Evolutionary conservation across 2,797 vertebrate genomes (phyloP).

Genomic region (Alauda arvensis): DNA sequence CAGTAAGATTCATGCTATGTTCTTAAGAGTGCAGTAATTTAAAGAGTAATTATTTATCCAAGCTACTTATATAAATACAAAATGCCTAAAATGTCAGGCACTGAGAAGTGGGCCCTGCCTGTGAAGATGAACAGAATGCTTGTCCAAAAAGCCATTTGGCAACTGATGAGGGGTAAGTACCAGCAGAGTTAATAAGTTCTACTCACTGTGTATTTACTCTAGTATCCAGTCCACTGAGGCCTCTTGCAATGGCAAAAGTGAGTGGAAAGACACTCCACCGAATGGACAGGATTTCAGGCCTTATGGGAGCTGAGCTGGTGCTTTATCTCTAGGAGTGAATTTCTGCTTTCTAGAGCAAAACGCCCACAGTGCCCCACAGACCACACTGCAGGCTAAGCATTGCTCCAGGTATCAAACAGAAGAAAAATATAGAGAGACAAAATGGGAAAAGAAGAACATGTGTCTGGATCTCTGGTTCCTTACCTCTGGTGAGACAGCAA

Average conservation of each 20-base stretch:
- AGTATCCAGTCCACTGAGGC: not conserved
- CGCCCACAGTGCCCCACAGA: not conserved
- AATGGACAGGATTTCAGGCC: not conserved
- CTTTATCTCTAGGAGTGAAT: not conserved
- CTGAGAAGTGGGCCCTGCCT: not conserved
- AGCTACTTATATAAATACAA: not conserved
- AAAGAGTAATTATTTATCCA: not conserved
- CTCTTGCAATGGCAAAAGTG: not conserved
- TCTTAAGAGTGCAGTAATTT: not conserved
- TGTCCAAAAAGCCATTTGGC: not conserved
- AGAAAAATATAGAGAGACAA: not conserved
- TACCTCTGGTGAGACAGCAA: slow-evolving; percentile 40
- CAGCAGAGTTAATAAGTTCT: not conserved
- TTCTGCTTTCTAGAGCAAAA: not conserved
- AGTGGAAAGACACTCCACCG: not conserved
- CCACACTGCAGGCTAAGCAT: not conserved
- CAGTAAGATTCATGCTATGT: not conserved
- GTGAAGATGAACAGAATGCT: not conserved
- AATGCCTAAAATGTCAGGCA: not conserved
- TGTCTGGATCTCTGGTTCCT: not conserved
- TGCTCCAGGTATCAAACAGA: not conserved
- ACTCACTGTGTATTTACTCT: not conserved
- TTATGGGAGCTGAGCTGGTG: not conserved
- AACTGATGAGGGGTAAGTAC: not conserved
- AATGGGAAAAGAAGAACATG: not conserved